Evolutionary conservation across 2,888 invertebrate genomes (phyloP).

Genomic region (Melanargia galathea): DNA sequence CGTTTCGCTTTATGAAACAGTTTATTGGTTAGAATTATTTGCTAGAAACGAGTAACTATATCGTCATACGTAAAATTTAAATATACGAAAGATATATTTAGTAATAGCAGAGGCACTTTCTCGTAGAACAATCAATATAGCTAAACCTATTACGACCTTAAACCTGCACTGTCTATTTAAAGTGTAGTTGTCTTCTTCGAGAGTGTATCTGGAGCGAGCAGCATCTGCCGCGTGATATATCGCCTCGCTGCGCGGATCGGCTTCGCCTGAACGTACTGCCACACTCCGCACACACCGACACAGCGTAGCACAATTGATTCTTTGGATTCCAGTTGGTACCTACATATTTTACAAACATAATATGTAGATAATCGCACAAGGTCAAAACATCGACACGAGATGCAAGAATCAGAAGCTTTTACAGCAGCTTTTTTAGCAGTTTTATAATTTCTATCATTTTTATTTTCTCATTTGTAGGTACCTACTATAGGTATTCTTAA

Average conservation of each 20-base stretch:
- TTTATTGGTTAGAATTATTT: too few relatives aligned
- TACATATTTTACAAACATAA: too few relatives aligned
- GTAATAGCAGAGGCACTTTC: neutral
- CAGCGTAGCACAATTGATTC: neutral
- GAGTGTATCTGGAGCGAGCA: neutral
- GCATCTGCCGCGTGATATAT: neutral
- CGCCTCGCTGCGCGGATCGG: neutral
- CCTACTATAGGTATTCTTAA: too few relatives aligned
- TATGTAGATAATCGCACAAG: too few relatives aligned
- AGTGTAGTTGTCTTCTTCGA: neutral
- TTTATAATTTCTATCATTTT: too few relatives aligned
- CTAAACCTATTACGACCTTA: neutral
- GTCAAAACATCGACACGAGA: too few relatives aligned
- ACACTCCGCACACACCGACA: neutral
- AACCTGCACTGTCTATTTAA: neutral
- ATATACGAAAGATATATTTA: neutral
- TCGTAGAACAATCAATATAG: neutral
- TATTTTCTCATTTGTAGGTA: too few relatives aligned
- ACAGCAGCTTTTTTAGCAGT: too few relatives aligned
- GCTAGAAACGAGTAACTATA: too few relatives aligned
- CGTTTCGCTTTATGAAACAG: too few relatives aligned
- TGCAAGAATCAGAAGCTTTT: too few relatives aligned
- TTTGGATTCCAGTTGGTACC: neutral
- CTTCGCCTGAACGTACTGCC: neutral
- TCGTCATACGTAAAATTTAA: neutral